Conservation (phyloP, 2,113 vertebrate species). For the Mirza zaza region DNA sequence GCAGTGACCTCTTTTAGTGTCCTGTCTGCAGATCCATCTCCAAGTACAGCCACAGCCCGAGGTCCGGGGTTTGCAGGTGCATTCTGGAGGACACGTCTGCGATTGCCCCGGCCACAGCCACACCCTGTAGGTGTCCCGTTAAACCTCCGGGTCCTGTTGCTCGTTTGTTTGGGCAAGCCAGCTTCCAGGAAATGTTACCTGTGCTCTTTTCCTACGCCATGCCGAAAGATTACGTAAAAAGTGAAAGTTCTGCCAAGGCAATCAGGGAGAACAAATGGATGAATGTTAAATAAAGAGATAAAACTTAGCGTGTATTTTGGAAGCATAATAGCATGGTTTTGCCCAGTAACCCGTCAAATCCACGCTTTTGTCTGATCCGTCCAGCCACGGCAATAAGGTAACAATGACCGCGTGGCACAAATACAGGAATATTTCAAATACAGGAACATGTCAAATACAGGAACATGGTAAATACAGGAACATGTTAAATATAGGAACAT, state of each 20-base stretch:
- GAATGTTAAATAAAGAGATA: not conserved
- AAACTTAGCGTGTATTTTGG: not conserved
- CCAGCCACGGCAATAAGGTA: no score
- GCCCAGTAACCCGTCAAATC: not conserved
- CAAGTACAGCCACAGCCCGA: not conserved
- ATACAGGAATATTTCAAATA: no score
- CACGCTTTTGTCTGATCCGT: no score
- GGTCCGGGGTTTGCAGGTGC: not conserved
- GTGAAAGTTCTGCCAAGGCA: not conserved
- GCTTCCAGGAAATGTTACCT: not conserved
- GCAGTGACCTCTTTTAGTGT: rapidly evolving
- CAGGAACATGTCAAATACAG: no score
- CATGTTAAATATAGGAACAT: no score
- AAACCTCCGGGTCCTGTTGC: not conserved
- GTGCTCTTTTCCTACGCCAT: rapidly evolving
- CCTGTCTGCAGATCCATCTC: not conserved
- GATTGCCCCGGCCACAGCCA: no score
- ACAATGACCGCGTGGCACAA: no score
- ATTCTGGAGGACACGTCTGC: no score
- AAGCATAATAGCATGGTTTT: not conserved
- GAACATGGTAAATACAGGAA: no score
- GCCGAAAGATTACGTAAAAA: not conserved
- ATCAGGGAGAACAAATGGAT: not conserved
- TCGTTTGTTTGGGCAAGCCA: no score
- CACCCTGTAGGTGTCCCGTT: no score